Percentiles rank a stretch among this genome's conserved stretches.
These are phyloP conservation scores for Pseudolaguvia tuberculata DNA, from an alignment of 2,113 vertebrate species.

Conservation along the genomic window DNA sequence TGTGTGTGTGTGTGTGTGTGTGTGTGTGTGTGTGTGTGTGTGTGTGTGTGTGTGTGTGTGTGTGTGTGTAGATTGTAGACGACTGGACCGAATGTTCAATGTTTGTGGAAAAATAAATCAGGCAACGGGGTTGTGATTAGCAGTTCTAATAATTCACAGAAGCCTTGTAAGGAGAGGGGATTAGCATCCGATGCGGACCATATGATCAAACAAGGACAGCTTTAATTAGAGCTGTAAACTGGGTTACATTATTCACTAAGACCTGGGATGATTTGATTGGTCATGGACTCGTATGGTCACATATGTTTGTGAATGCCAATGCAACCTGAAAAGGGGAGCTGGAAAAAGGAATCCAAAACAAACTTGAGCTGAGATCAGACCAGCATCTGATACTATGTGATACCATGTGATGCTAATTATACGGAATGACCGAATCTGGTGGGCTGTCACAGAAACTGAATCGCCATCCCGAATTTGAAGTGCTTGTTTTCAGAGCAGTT, in stretches of 20 bases:
- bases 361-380: no score
- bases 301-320: constrained; percentile 9
- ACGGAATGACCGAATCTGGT: background rate
- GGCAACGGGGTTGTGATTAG: constrained; percentile 18
- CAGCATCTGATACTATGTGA: background rate
- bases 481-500: background rate
- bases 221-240: background rate
- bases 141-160: background rate
- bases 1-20: no score
- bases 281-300: constrained; percentile 11
- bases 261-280: constrained; percentile 6
- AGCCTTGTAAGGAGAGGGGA: background rate
- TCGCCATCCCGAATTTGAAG: no score
- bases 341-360: background rate
- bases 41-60: constrained; percentile 7
- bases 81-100: background rate
- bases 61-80: constrained; percentile 27
- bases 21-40: no score
- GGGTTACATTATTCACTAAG: background rate
- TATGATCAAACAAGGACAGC: background rate
- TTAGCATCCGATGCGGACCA: background rate
- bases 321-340: background rate
- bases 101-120: constrained; percentile 21
- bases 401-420: background rate
- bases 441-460: background rate